Conservation (phyloP, 2,113 vertebrate genomes). For the Candoia aspera region DNA sequence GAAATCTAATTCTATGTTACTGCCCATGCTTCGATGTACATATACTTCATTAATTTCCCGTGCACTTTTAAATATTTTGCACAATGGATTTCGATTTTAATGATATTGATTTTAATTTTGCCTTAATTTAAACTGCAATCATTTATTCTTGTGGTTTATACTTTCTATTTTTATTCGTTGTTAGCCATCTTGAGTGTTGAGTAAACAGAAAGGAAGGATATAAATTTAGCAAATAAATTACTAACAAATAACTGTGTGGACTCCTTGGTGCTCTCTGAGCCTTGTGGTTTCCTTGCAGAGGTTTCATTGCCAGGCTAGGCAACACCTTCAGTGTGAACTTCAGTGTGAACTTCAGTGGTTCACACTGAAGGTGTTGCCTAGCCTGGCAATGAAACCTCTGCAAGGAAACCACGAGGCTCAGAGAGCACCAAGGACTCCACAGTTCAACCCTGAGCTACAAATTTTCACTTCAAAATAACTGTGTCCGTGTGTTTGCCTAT, state of each 20-base stretch:
- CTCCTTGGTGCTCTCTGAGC: no score
- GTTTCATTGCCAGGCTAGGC: no score
- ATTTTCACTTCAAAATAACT: no score
- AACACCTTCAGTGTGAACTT: no score
- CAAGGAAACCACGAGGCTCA: no score
- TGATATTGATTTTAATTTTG: background rate
- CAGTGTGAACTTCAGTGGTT: no score
- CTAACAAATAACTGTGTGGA: background rate
- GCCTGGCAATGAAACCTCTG: no score
- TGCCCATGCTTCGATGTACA: background rate
- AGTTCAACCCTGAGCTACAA: no score
- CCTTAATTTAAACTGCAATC: background rate
- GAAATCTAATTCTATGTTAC: background rate
- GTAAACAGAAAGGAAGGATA: background rate
- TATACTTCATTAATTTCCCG: background rate
- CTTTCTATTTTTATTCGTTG: background rate
- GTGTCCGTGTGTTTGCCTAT: background rate
- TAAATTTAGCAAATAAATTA: background rate
- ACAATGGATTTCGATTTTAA: background rate
- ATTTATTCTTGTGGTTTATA: background rate
- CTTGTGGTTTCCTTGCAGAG: no score
- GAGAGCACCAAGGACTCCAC: no score
- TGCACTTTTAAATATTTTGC: background rate
- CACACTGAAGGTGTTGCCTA: no score
- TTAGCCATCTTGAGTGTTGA: background rate